phyloP scores from a whole-genome alignment of 2,113 vertebrate genomes.

The Chaenocephalus aceratus region DNA sequence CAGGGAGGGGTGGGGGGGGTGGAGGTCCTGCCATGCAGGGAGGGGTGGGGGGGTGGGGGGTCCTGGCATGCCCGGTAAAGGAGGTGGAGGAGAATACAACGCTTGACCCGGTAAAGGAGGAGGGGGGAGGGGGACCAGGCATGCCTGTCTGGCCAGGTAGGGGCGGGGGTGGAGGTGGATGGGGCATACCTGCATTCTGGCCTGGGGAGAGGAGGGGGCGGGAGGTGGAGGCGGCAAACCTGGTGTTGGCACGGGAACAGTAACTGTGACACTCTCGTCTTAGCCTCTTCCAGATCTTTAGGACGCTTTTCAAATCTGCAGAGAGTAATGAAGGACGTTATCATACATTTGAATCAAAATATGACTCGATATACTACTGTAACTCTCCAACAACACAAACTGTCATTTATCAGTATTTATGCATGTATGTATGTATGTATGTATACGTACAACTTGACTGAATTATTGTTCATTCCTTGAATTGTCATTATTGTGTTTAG shows the following conservation, averaged over 20 bases:
- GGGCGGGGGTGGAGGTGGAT: slow-evolving; percentile 62
- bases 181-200: slow-evolving; percentile 32
- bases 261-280: slow-evolving; percentile 80
- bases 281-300: slow-evolving; percentile 87
- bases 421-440: no score
- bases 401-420: no score
- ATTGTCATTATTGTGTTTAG: slow-evolving; percentile 1
- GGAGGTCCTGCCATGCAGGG: slow-evolving; percentile 30
- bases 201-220: slow-evolving; percentile 66
- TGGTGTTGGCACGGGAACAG: slow-evolving; percentile 74
- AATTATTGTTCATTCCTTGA: slow-evolving; percentile 9
- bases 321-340: not conserved
- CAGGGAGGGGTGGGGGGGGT: slow-evolving; percentile 44
- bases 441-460: not conserved
- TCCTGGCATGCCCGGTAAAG: slow-evolving; percentile 41
- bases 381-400: no score
- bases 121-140: slow-evolving; percentile 40
- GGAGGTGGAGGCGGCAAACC: slow-evolving; percentile 63
- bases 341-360: not conserved
- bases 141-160: slow-evolving; percentile 34
- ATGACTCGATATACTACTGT: not conserved
- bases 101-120: slow-evolving; percentile 65
- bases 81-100: slow-evolving; percentile 40
- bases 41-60: slow-evolving; percentile 37
- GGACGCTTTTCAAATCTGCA: slow-evolving; percentile 84